A percentile compares a stretch with the other conserved stretches of the same genome.
These are phyloP conservation scores for Hycleus cichorii DNA, from an alignment of 1,140 invertebrate genomes.

Conservation along the genomic window DNA sequence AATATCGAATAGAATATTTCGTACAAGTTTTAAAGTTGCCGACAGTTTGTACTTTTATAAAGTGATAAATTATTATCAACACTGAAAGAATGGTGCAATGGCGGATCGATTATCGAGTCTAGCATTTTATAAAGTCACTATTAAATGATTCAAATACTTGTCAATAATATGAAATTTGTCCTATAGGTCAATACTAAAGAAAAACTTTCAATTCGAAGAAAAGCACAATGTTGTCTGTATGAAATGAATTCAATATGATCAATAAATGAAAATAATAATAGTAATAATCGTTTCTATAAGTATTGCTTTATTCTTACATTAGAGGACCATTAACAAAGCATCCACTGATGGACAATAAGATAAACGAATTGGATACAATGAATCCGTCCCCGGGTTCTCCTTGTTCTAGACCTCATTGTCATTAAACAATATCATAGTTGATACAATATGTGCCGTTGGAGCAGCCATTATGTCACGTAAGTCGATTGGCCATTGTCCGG, in stretches of 20 bases:
- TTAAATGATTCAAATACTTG: too few species aligned
- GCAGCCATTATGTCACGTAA: conserved; percentile 35
- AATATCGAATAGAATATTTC: too few species aligned
- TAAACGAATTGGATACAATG: conserved; percentile 23
- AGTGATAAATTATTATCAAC: too few species aligned
- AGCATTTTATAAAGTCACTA: too few species aligned
- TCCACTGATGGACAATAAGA: conserved; percentile 21
- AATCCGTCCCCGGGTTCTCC: conserved; percentile 21
- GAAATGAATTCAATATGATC: background rate
- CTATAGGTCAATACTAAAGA: too few species aligned
- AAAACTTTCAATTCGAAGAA: background rate
- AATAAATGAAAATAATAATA: background rate
- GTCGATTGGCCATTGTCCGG: conserved; percentile 30
- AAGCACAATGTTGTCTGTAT: background rate
- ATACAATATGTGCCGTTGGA: conserved; percentile 32
- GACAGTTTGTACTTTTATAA: too few species aligned
- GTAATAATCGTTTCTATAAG: too few species aligned
- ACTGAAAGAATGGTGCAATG: too few species aligned
- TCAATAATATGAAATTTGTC: too few species aligned
- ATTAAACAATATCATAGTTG: conserved; percentile 35
- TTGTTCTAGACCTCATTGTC: conserved; percentile 33
- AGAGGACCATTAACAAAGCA: conserved; percentile 17
- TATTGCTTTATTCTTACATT: too few species aligned
- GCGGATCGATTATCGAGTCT: too few species aligned
- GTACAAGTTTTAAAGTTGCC: too few species aligned